These are phyloP conservation scores for Isurus oxyrinchus DNA, from an alignment of 2,113 vertebrate species.

Conservation along the genomic window DNA sequence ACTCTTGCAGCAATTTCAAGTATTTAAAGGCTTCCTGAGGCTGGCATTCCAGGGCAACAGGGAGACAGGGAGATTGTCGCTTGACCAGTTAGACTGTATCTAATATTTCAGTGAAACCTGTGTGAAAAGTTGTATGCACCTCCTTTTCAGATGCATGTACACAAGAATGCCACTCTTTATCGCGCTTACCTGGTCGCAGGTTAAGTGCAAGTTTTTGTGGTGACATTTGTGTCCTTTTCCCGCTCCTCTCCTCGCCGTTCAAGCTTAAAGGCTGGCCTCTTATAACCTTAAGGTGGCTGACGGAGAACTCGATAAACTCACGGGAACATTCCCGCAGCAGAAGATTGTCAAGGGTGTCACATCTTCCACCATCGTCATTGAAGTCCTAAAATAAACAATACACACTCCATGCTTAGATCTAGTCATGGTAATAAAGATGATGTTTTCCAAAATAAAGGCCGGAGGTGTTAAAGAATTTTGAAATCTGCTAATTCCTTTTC, in stretches of 20 bases:
- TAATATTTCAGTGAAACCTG: not conserved
- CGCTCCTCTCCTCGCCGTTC: slow-evolving; percentile 51
- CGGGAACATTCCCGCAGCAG: slow-evolving; percentile 69
- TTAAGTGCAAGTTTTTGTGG: slow-evolving; percentile 80
- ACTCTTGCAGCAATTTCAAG: not conserved
- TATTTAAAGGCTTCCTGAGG: not conserved
- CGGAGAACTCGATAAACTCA: slow-evolving; percentile 68
- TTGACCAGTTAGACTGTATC: too few relatives aligned
- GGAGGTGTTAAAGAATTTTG: not conserved
- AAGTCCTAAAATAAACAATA: slow-evolving; percentile 71
- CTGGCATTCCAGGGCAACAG: not conserved
- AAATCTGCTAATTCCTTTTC: not conserved
- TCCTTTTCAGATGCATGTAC: not conserved
- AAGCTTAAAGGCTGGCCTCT: slow-evolving; percentile 63
- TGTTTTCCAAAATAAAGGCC: not conserved
- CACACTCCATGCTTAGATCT: not conserved
- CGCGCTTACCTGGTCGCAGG: slow-evolving; percentile 73
- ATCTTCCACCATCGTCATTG: slow-evolving; percentile 72
- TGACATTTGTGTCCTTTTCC: slow-evolving; percentile 75
- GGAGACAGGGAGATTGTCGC: not conserved
- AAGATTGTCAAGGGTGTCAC: slow-evolving; percentile 69
- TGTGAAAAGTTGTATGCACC: not conserved
- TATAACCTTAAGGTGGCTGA: slow-evolving; percentile 64
- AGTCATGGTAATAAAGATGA: not conserved
- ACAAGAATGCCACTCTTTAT: not conserved